A percentile compares a stretch with the other conserved stretches of the same genome.
Conservation (phyloP, 2,113 vertebrate species). For the Charina bottae region DNA sequence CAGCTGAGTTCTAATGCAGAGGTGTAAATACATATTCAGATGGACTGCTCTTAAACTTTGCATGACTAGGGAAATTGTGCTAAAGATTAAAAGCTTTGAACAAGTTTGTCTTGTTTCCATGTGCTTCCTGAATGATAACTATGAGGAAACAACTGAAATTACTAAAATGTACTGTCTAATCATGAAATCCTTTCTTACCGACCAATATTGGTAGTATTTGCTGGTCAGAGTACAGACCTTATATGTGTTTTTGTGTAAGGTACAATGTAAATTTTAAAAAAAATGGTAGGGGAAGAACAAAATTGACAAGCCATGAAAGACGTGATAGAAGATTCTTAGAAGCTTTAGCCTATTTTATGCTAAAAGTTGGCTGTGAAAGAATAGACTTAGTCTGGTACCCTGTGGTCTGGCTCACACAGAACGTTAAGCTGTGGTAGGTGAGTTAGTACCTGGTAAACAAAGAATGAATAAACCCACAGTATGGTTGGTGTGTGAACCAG, state of each 20-base stretch:
- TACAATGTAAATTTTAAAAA: neutral
- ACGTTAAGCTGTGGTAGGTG: too few species aligned
- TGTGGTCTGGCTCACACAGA: too few species aligned
- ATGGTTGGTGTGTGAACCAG: neutral
- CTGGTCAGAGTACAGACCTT: neutral
- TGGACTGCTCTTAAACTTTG: constrained; percentile 48
- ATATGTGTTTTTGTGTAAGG: constrained; percentile 19
- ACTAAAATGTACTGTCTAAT: constrained; percentile 35
- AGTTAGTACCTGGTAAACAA: neutral
- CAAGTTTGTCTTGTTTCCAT: constrained; percentile 65
- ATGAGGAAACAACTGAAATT: constrained; percentile 63
- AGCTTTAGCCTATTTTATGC: neutral
- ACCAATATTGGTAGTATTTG: constrained; percentile 12
- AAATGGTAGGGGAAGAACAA: neutral
- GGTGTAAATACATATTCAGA: constrained; percentile 54
- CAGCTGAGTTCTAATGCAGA: constrained; percentile 51
- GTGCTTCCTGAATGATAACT: constrained; percentile 48
- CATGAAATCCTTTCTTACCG: constrained; percentile 51
- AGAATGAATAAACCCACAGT: neutral
- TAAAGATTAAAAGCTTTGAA: constrained; percentile 56
- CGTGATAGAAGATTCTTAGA: neutral
- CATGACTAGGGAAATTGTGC: constrained; percentile 53
- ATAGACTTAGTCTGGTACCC: neutral
- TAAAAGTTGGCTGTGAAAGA: neutral
- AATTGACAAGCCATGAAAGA: neutral